These are phyloP conservation scores for Spea multiplicata DNA, from an alignment of 2,113 vertebrate genomes.

Conservation along the genomic window DNA sequence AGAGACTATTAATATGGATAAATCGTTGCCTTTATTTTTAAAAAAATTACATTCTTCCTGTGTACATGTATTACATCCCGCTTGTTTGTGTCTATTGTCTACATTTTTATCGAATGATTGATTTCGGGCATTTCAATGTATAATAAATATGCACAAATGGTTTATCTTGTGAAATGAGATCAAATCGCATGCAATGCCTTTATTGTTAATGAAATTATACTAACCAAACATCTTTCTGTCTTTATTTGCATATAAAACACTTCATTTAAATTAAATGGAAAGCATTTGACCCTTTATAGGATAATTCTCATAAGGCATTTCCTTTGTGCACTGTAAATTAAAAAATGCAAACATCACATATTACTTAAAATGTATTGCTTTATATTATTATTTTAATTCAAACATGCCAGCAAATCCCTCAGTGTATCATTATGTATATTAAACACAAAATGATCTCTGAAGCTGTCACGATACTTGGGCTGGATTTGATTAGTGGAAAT, in stretches of 20 bases:
- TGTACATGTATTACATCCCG: background rate
- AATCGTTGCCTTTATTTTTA: background rate
- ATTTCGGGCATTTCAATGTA: background rate
- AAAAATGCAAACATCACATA: background rate
- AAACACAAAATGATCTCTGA: too few relatives aligned
- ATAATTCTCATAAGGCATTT: conserved; percentile 3
- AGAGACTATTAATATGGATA: too few relatives aligned
- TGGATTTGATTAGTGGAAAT: too few relatives aligned
- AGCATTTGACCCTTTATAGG: background rate
- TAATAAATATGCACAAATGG: background rate
- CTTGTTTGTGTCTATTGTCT: background rate
- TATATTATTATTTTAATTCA: too few relatives aligned
- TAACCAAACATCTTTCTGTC: conserved; percentile 19
- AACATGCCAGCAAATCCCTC: too few relatives aligned
- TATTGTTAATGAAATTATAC: conserved; percentile 19
- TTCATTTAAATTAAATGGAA: conserved; percentile 20
- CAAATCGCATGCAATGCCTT: background rate
- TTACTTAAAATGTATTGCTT: background rate
- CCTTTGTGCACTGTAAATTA: background rate
- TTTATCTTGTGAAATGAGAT: conserved; percentile 11
- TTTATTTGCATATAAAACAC: conserved; percentile 23
- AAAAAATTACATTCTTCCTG: background rate
- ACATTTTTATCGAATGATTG: background rate
- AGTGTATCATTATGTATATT: too few relatives aligned
- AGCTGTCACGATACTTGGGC: too few relatives aligned